Evolutionary conservation across 2,888 invertebrate genomes (phyloP).

Genomic region (Artemia sinica): DNA sequence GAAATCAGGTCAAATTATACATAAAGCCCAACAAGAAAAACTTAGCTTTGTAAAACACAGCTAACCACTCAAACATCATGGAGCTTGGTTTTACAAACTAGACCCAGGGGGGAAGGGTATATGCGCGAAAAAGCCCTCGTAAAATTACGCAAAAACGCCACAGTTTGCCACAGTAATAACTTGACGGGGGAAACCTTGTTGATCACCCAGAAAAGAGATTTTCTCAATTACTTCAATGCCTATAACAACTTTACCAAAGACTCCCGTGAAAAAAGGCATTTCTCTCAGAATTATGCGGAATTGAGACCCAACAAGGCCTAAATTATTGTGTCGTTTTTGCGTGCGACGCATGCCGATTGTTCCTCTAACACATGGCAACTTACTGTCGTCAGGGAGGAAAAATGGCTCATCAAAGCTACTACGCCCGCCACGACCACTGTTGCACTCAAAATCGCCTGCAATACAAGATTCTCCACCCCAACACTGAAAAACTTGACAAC

Average conservation of each 20-base stretch:
- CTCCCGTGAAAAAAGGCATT: slow-evolving; percentile 64
- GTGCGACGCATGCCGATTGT: slow-evolving; percentile 64
- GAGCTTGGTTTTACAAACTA: too few relatives aligned
- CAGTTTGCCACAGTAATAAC: slow-evolving; percentile 53
- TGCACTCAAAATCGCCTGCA: slow-evolving; percentile 55
- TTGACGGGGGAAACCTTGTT: slow-evolving; percentile 57
- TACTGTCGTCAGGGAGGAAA: slow-evolving; percentile 64
- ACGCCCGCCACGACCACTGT: slow-evolving; percentile 60
- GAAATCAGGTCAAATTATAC: too few relatives aligned
- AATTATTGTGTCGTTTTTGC: slow-evolving; percentile 57
- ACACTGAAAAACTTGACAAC: slow-evolving; percentile 61
- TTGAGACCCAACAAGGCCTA: slow-evolving; percentile 66
- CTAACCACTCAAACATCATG: too few relatives aligned
- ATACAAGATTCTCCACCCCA: slow-evolving; percentile 60
- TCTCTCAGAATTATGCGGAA: slow-evolving; percentile 62
- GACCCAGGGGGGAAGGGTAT: too few relatives aligned
- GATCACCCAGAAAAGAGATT: slow-evolving; percentile 56
- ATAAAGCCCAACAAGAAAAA: too few relatives aligned
- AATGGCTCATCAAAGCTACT: slow-evolving; percentile 56
- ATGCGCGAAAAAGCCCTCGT: slow-evolving; percentile 3
- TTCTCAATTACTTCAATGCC: slow-evolving; percentile 59
- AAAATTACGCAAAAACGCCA: slow-evolving; percentile 37
- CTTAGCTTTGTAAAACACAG: too few relatives aligned
- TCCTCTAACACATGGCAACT: slow-evolving; percentile 52
- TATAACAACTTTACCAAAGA: slow-evolving; percentile 61